Base-by-base conservation (phyloP, 2,797 vertebrate genomes). In the Myripristis jacobus region DNA sequence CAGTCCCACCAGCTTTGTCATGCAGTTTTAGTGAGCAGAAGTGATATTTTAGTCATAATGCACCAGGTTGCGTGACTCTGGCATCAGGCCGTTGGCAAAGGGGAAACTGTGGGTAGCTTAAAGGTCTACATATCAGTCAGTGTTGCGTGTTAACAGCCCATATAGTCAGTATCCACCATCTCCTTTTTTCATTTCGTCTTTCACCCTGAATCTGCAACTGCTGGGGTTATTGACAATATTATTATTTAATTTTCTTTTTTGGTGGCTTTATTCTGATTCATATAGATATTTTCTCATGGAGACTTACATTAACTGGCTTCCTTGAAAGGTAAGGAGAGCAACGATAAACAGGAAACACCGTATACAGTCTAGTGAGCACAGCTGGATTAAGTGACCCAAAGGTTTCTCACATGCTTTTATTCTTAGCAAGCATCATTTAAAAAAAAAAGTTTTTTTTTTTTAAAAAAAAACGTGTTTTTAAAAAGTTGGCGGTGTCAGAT, bases 21-120 rank as follows among this genome's bases (percentile, higher is more conserved):
- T 25, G 56, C 27, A 16, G 15, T 85, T 58, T 87, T 52, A 86
- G 66, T 82, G 63, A 69, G 60, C 12, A 15, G 2, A 12, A 6
- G 65, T 59, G 62, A 66, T 80, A 78, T 81, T 78, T 75, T 31
- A 90, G 65, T 93, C 89, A 91, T 67, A 56, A 3, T 1, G 21
- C 11, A 12, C 38, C n/a, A 0, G 68, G 18, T 93, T 86, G 92
- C 91, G 93, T 94, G 91, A 79, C 60, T 88, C 55, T 55, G 79
- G 43, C 84, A 73, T 27, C 57, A 27, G 66, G 51, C 43, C 77
- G 88, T 92, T 91, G 85, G 80, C 69, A 66, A 25, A 50, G 57
- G 79, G 80, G 79, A 87, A 83, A 73, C 25, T 34, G 86, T 89
- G 82, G 88, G 88, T 11, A 76, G 64, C 43, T 12, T 0, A 0